phyloP scores from a whole-genome alignment of 2,113 vertebrate species.

The Sus scrofa region DNA sequence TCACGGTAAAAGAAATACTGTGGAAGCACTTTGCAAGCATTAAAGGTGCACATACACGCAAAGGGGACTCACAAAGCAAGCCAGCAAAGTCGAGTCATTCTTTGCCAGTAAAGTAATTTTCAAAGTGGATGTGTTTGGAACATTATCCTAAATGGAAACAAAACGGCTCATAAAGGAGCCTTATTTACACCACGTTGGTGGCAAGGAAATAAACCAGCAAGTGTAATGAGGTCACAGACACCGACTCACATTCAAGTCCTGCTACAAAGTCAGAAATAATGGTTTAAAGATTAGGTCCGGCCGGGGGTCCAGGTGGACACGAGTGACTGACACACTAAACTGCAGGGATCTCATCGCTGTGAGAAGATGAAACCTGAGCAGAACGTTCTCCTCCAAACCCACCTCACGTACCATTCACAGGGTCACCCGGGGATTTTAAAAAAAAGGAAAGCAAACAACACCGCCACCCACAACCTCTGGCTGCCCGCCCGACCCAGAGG shows the following conservation, averaged over 20 bases:
- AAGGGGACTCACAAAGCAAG: background rate
- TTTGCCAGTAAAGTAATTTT: constrained; percentile 50
- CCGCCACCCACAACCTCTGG: background rate
- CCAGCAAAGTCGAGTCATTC: background rate
- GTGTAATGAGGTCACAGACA: background rate
- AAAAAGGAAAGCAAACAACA: no score
- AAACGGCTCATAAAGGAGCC: background rate
- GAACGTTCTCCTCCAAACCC: background rate
- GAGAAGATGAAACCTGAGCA: background rate
- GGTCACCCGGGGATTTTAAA: background rate
- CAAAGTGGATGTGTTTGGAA: background rate
- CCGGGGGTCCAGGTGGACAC: background rate
- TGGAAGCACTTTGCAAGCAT: background rate
- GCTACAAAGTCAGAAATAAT: background rate
- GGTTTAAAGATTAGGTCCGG: background rate
- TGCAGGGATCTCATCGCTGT: background rate
- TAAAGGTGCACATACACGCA: background rate
- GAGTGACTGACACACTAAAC: background rate
- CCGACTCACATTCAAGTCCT: background rate
- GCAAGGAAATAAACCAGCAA: constrained; percentile 61
- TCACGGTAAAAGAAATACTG: constrained; percentile 2
- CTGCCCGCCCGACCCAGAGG: background rate
- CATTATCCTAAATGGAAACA: constrained; percentile 34
- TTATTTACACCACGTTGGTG: constrained; percentile 27
- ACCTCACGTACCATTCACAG: background rate